Evolutionary conservation across 1,140 invertebrate species (phyloP), one percentile per base, ranked within the genome.

Genomic region (Pteromalus puparum): DNA sequence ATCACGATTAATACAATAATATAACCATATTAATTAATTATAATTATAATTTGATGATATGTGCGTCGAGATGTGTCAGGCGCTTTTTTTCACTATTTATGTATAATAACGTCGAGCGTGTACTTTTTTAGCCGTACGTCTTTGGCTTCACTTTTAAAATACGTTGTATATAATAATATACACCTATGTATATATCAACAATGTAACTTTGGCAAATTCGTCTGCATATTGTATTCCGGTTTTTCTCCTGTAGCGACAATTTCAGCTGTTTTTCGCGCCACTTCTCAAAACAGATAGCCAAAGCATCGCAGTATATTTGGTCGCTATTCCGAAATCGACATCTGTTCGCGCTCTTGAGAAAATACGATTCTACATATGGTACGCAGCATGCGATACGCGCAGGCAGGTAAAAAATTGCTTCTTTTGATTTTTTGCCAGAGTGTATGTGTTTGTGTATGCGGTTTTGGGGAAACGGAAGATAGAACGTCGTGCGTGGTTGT

Each of bases 1-100:
- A 76, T 77, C 38, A 83, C 61, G 67, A 77, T 70, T 1, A 82
- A 34, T 74, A 74, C 30, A 42, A 83, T 76, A 42, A 83, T 82
- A 3, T 83, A 67, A 76, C 48, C 34, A 70, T 76, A n/a, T 61
- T 38, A 48, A 42, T 76, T 75, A 82, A 74, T 53, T 67, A 34
- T 34, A 70, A 77, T 75, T 74, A 83, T 53, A 84, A 79, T 79
- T 79, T 79, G 68, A 79, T 84, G 82, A 84, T 84, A 79, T 84
- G 82, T 84, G 82, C 48, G 68, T 79, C 67, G 24, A 83, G 75
- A 83, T 83, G 74, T 78, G 34, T 82, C 81, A 77, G 73, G 73
- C 73, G 73, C 81, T 75, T 74, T 75, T 75, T 74, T 81, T 18
- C 42, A n/a, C 6, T 65, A 67, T 78, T 34, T 34, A 48, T 75